Conservation (phyloP, 2,888 invertebrate species). For the Epistrophella euchroma region DNA sequence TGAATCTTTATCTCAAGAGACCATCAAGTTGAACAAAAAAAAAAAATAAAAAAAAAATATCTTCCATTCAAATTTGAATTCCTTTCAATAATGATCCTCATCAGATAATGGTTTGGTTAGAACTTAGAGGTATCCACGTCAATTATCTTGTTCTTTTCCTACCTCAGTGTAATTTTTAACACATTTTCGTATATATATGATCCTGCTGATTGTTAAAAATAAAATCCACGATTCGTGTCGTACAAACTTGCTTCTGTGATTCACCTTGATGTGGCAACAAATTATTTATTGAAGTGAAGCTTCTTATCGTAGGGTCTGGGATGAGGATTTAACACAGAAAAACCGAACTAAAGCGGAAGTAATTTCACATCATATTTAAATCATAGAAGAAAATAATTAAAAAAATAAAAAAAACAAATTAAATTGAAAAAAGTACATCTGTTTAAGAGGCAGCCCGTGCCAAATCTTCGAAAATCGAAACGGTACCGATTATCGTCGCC, state of each 20-base stretch:
- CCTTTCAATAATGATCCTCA: constrained; percentile 59
- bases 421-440: no score
- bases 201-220: constrained; percentile 38
- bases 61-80: constrained; percentile 49
- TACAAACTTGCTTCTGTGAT: not conserved
- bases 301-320: no score
- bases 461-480: no score
- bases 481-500: no score
- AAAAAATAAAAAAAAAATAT: not conserved
- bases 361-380: no score
- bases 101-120: constrained; percentile 33
- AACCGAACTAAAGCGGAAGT: no score
- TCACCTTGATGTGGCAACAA: no score
- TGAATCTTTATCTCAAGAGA: constrained; percentile 16
- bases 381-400: no score
- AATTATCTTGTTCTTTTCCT: constrained; percentile 51
- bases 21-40: not conserved
- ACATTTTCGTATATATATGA: constrained; percentile 31
- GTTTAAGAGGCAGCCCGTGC: no score
- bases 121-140: constrained; percentile 47
- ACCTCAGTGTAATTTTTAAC: constrained; percentile 28
- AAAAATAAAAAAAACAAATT: no score
- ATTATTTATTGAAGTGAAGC: no score
- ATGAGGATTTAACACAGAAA: no score
- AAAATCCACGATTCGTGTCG: not conserved